Base-by-base conservation (phyloP, 2,113 vertebrate genomes). In the Symphodus melops region DNA sequence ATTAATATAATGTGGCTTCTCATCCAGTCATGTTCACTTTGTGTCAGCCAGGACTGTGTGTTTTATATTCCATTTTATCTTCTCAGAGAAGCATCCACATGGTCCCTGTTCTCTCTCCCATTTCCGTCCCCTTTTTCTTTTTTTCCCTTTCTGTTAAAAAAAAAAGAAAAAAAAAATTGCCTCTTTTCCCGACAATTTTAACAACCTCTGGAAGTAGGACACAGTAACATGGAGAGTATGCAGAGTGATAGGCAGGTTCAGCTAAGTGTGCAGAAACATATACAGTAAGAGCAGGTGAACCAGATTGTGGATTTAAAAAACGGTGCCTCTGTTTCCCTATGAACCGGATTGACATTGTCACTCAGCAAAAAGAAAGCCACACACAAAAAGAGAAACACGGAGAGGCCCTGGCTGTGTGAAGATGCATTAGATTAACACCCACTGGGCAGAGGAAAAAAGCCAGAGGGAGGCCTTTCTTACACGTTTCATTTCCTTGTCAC, bases 51-150 rank as follows among this genome's bases (percentile, higher is more conserved):
- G 72, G 85, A 87, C 89, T 88, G 51, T 86, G 75, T 82, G 85
- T 91, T 93, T 93, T 91, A 90, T 86, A 93, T 92, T 94, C 91
- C 65, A 88, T 93, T 93, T 94, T 85, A 93, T 92, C 91, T 91
- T 62, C 59, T 77, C 67, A 63, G 83, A 75, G 71, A 83, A 79
- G 61, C 67, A 56, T 65, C 81, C 85, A 80, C 71, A 85, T 74
- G 77, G 70, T 68, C 68, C 77, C 55, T 12, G 41, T n/a, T n/a
- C 56, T 58, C 74, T 36, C 69, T 72, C 77, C 73, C 66, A 8
- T 73, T 77, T 81, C 16, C 55, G 54, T 63, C 42, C 49, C 21
- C 53, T 21, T 55, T 25, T 77, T 78, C 28, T 46, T 20, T 21
- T 39, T 21, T 64, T 48, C 28, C 48, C 51, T 33, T 66, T 8